Conservation (phyloP, 2,888 invertebrate species). For the Cryptophagus acutangulus region DNA sequence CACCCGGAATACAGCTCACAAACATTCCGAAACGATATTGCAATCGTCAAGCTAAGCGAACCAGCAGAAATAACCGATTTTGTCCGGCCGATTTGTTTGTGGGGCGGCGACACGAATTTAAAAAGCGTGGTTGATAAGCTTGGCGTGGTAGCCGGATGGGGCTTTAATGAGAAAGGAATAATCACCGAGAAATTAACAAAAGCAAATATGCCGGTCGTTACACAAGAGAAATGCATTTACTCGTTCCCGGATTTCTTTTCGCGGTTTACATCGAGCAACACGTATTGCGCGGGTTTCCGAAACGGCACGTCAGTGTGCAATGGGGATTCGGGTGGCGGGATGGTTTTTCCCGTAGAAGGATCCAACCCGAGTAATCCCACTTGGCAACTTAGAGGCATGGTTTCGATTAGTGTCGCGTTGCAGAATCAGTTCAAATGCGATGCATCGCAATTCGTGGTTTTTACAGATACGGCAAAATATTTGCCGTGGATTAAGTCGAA, state of each 20-base stretch:
- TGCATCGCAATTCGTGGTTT: conserved; percentile 57
- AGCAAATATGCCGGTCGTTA: conserved; percentile 58
- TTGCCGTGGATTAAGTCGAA: conserved; percentile 50
- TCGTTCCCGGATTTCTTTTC: conserved; percentile 59
- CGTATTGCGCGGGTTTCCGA: conserved; percentile 49
- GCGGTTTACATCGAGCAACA: conserved; percentile 54
- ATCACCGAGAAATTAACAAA: conserved; percentile 56
- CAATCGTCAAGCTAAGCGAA: conserved; percentile 36
- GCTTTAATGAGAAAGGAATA: conserved; percentile 56
- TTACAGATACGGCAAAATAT: conserved; percentile 58
- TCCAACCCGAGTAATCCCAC: conserved; percentile 28
- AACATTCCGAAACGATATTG: conserved; percentile 40
- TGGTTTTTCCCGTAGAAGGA: conserved; percentile 40
- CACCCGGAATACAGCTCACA: conserved; percentile 40
- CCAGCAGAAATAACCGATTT: conserved; percentile 39
- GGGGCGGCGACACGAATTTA: conserved; percentile 33
- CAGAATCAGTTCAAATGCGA: conserved; percentile 57
- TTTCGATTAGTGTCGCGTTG: conserved; percentile 55
- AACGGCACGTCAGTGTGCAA: conserved; percentile 56
- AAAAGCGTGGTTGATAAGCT: conserved; percentile 29
- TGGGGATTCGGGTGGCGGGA: conserved; percentile 47
- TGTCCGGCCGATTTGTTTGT: conserved; percentile 43
- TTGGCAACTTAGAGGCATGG: conserved; percentile 50
- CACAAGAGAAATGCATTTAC: conserved; percentile 56
- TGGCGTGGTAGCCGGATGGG: conserved; percentile 48